Evolutionary conservation across 2,797 vertebrate genomes (phyloP), one percentile per base, ranked within the genome.

Genomic region (Pitangus sulphuratus): DNA sequence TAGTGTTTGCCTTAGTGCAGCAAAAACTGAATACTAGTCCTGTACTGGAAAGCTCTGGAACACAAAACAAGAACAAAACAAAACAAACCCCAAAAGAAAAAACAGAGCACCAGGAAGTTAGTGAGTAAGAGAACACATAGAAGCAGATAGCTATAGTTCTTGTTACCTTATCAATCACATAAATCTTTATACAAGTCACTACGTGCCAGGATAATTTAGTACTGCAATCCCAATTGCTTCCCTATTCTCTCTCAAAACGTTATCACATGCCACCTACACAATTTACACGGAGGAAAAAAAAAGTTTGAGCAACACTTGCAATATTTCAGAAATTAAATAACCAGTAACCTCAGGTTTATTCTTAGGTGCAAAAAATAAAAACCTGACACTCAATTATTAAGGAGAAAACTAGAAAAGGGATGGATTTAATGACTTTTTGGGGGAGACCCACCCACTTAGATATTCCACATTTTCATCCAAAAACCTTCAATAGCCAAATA

Each of bases 211-310:
- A 79, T 81, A 94, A 93, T 93, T 91, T 69, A 82, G 62, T 54
- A 69, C 50, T 47, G 57, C 90, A 93, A 62, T 48, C 80, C 85
- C 44, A 84, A 76, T 69, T 69, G 74, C 90, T 90, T 93, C 80
- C 42, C 88, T 95, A n/a, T 88, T 94, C 90, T 94, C 85, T 82
- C 86, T 88, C 77, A 76, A 86, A 95, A 95, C 0, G 10, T 81
- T 96, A 95, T 93, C 85, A 78, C 93, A 81, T 44, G 60, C 85
- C 90, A 94, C 93, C 91, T 58, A 96, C 93, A 88, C 69, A 68
- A 75, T 40, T 84, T 84, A 83, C n/a, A 89, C 39, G 60, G 19
- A 75, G 14, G 8, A 12, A 54, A 40, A 45, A 69, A 40, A 22
- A 3, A 8, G 50, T 65, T 86, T 78, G 21, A 95, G 77, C 48